These are phyloP conservation scores for Chrysolina americana DNA, from an alignment of 2,888 invertebrate species.

Conservation along the genomic window DNA sequence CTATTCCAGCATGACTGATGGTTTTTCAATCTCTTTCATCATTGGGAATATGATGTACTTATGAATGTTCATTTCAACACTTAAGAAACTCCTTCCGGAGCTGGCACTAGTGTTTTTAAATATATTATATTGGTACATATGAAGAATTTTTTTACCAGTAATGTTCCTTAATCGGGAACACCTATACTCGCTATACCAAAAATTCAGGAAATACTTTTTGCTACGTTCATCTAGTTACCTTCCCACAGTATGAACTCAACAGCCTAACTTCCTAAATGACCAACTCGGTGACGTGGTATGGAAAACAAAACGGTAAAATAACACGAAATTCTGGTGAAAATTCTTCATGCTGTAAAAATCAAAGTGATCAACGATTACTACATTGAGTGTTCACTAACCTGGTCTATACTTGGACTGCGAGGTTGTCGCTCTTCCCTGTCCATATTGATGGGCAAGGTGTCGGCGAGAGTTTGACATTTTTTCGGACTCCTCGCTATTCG, in stretches of 20 bases:
- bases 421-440: constrained; percentile 73
- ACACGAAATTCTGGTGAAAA: constrained; percentile 35
- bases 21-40: no score
- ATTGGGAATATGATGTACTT: no score
- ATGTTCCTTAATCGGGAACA: background rate
- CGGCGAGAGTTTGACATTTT: constrained; percentile 67
- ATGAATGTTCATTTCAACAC: background rate
- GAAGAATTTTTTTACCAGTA: background rate
- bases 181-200: background rate
- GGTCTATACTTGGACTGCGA: constrained; percentile 90
- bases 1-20: no score
- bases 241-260: constrained; percentile 34
- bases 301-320: constrained; percentile 41
- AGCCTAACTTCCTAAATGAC: constrained; percentile 42
- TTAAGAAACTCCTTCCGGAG: background rate
- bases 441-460: constrained; percentile 67
- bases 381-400: constrained; percentile 76
- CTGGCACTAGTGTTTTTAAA: background rate
- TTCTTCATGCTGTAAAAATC: constrained; percentile 39
- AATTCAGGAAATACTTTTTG: background rate
- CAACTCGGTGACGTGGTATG: constrained; percentile 37
- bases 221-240: background rate
- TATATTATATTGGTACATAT: background rate
- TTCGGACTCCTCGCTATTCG: constrained; percentile 71
- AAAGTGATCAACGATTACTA: constrained; percentile 7